Evolutionary conservation across 1,140 invertebrate species (phyloP).

Genomic region (Plectus sambesii): DNA sequence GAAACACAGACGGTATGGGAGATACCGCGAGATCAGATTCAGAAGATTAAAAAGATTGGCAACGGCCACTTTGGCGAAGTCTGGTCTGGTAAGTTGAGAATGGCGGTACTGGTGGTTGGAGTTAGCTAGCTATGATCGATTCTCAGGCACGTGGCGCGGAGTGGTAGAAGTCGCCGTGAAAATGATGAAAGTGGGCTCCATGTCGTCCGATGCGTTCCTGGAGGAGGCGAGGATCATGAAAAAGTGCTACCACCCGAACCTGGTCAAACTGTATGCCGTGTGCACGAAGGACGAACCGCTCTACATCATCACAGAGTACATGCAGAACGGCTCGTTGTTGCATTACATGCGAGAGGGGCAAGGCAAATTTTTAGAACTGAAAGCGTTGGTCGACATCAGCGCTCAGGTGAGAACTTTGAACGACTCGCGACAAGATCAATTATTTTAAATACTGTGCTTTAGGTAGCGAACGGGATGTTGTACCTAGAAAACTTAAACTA

Average conservation of each 20-base stretch:
- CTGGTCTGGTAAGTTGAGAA: conserved; percentile 64
- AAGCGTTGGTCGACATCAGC: conserved; percentile 83
- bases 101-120: not conserved
- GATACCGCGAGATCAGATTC: conserved; percentile 73
- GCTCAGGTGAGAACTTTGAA: conserved; percentile 60
- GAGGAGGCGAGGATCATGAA: conserved; percentile 93
- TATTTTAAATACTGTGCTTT: conserved; percentile 3
- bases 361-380: conserved; percentile 69
- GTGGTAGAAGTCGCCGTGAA: conserved; percentile 81
- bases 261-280: conserved; percentile 84
- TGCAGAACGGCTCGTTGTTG: conserved; percentile 78
- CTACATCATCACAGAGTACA: conserved; percentile 92
- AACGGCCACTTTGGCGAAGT: conserved; percentile 97
- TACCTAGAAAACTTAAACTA: conserved; percentile 37
- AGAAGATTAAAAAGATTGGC: conserved; percentile 73
- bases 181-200: conserved; percentile 81
- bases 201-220: conserved; percentile 88
- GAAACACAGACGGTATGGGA: conserved; percentile 92
- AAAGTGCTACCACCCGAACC: conserved; percentile 83
- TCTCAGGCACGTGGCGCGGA: conserved; percentile 23
- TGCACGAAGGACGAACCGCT: conserved; percentile 87
- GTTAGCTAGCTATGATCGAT: not conserved
- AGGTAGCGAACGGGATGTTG: conserved; percentile 49
- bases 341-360: conserved; percentile 73
- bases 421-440: not conserved